These are phyloP conservation scores for Rhinoderma darwinii DNA, from an alignment of 2,113 vertebrate genomes.

Conservation along the genomic window DNA sequence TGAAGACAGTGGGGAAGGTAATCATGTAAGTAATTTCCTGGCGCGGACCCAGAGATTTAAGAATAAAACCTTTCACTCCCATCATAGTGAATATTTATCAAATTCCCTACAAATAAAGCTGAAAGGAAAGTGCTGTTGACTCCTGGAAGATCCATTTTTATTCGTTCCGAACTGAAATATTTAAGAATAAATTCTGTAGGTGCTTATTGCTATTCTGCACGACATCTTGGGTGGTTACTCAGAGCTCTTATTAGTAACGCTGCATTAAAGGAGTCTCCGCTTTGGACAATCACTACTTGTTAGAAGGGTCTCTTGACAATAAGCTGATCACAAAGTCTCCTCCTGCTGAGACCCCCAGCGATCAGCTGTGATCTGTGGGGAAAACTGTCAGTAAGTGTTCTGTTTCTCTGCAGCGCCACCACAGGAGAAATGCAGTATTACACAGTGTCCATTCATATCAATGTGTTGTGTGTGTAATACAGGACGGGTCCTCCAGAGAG, in stretches of 20 bases:
- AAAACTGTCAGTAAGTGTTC: too few relatives aligned
- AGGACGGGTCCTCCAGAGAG: too few relatives aligned
- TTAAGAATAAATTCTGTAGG: neutral
- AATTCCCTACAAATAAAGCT: constrained; percentile 26
- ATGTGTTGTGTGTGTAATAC: too few relatives aligned
- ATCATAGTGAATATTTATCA: constrained; percentile 34
- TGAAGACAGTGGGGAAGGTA: constrained; percentile 24
- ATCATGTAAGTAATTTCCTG: constrained; percentile 49
- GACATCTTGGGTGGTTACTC: neutral
- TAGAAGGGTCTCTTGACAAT: too few relatives aligned
- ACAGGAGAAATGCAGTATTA: too few relatives aligned
- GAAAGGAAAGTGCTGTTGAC: neutral
- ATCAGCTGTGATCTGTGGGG: too few relatives aligned
- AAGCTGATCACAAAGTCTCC: too few relatives aligned
- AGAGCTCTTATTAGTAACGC: neutral
- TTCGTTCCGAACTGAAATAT: neutral
- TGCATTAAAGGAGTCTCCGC: too few relatives aligned
- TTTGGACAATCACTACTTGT: too few relatives aligned
- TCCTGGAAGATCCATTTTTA: neutral
- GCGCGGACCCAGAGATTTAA: neutral
- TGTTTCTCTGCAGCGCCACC: too few relatives aligned
- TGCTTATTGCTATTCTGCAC: neutral
- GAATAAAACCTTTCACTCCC: constrained; percentile 3
- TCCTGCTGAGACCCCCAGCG: too few relatives aligned
- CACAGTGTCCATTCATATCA: too few relatives aligned